Conservation (phyloP, 2,797 vertebrate genomes). For the Dicrostonyx torquatus region DNA sequence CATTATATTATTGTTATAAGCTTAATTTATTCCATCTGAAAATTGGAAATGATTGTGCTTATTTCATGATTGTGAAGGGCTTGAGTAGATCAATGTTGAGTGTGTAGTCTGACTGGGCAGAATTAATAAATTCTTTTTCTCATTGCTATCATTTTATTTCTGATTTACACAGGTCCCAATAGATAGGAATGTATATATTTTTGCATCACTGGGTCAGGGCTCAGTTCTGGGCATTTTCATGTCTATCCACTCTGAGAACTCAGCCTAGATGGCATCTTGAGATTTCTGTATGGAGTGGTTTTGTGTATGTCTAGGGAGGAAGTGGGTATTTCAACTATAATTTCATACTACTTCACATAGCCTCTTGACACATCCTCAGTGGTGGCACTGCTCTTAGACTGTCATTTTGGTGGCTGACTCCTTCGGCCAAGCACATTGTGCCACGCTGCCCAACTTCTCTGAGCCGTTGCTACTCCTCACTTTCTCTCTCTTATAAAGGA, state of each 20-base stretch:
- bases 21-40: constrained; percentile 45
- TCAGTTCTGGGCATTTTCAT: background rate
- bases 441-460: background rate
- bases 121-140: background rate
- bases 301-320: background rate
- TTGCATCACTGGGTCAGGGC: background rate
- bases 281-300: background rate
- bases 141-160: background rate
- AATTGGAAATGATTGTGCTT: constrained; percentile 15
- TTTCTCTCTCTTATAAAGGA: background rate
- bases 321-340: background rate
- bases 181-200: background rate
- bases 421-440: background rate
- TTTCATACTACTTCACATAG: background rate
- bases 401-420: background rate
- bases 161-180: background rate
- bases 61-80: background rate
- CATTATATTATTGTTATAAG: constrained; percentile 1
- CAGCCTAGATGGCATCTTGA: background rate
- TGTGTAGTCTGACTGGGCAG: background rate
- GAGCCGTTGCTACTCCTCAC: background rate
- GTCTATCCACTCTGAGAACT: background rate
- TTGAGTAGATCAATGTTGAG: background rate
- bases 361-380: background rate
- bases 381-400: background rate